Evolutionary conservation across 2,888 invertebrate species (phyloP).

Genomic region (Abrostola tripartita): DNA sequence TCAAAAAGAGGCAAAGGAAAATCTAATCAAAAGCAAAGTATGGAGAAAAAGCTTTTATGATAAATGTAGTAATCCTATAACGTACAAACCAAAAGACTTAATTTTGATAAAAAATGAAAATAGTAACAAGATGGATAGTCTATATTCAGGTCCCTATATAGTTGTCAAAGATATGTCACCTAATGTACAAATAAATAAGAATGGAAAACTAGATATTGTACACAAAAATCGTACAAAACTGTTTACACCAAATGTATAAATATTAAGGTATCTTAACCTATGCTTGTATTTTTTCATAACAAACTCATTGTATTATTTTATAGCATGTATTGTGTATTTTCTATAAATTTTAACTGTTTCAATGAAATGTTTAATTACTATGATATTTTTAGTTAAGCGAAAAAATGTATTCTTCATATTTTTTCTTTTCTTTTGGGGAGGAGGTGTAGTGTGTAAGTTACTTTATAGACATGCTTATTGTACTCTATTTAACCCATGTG

Average conservation of each 20-base stretch:
- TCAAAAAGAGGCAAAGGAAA: slow-evolving; percentile 25
- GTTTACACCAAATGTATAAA: slow-evolving; percentile 8
- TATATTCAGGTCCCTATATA: slow-evolving; percentile 25
- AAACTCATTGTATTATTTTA: too few species aligned
- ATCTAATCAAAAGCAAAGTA: slow-evolving; percentile 18
- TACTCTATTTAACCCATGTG: too few species aligned
- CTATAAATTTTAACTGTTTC: neutral
- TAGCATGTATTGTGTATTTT: neutral
- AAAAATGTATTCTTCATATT: neutral
- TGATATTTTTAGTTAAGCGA: neutral
- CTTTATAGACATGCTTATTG: too few species aligned
- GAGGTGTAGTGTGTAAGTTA: too few species aligned
- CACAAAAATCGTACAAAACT: too few species aligned
- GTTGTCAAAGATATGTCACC: slow-evolving; percentile 22
- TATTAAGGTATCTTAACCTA: too few species aligned
- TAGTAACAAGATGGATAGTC: slow-evolving; percentile 18
- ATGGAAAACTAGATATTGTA: slow-evolving; percentile 25
- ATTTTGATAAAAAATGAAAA: slow-evolving; percentile 13
- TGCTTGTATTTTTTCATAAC: too few species aligned
- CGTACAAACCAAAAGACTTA: slow-evolving; percentile 7
- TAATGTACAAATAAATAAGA: neutral
- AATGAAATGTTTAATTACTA: neutral
- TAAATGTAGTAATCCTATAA: slow-evolving; percentile 10
- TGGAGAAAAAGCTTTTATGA: slow-evolving; percentile 8
- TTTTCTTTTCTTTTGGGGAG: neutral